Base-by-base conservation (phyloP, 2,113 vertebrate species). In the Paracanthobrama guichenoti region DNA sequence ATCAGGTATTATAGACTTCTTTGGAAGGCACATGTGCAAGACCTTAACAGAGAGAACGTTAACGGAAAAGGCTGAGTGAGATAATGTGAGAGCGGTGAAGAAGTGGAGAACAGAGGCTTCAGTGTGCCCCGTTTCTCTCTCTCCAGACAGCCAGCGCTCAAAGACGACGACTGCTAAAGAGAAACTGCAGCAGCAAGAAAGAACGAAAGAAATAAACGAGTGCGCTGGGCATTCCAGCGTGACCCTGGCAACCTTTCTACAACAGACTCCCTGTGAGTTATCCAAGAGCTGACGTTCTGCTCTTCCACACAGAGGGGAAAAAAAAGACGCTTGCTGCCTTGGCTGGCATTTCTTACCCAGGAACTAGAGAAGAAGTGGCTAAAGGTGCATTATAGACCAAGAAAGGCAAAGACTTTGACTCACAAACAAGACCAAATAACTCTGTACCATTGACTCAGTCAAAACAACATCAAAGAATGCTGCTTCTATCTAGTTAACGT, bases 41-140 rank as follows among this genome's bases (percentile, higher is more conserved):
- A 77, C 53, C 28, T 4, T 7, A 55, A 42, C 12, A 59, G 28
- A 73, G 67, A 74, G 72, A 72, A 44, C 11, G 3, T n/a, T 44
- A 72, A 39, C 39, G 82, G 24, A 57, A 81, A 71, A 86, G 16
- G 64, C 24, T 69, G 74, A 44, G 48, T 24, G 64, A 79, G 48
- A 84, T 79, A 28, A 66, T 64, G 26, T 18, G 57, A 80, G 46
- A 22, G 53, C 53, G 18, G 75, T 57, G 64, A 46, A 79, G 67
- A 46, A 28, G 57, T 62, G 57, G 72, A 87, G 79, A 88, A 87
- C 84, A 87, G 86, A 84, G 81, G 48, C 57, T 77, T 62, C 64
- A 86, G 76, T 87, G 86, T 87, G 80, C 77, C 24, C 44, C 35
- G 24, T 48, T 71, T 28, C 69, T 67, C 46, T 53, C 72, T 75